A percentile compares a stretch with the other conserved stretches of the same genome.
Conservation (phyloP, 1,140 invertebrate species). For the Tetramorium alpestre region DNA sequence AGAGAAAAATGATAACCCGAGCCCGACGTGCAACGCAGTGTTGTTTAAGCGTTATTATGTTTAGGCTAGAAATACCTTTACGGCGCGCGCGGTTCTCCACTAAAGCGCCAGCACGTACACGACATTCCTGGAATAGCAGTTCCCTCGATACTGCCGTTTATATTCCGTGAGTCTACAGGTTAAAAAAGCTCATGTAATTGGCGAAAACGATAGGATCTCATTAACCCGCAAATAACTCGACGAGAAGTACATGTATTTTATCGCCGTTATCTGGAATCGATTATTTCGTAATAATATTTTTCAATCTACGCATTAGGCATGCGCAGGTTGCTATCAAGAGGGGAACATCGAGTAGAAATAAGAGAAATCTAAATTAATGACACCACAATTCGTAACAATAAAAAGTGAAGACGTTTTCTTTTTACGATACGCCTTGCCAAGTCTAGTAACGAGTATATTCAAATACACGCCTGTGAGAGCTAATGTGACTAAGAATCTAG, state of each 20-base stretch:
- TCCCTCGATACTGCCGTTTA: not conserved
- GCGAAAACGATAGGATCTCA: constrained; percentile 26
- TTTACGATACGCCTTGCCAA: not conserved
- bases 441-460: not conserved
- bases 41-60: constrained; percentile 66
- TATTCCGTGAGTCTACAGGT: constrained; percentile 3
- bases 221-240: constrained; percentile 34
- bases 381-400: not conserved
- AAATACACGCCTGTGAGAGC: not conserved
- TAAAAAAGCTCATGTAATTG: constrained; percentile 46
- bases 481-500: constrained; percentile 31
- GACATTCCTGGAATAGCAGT: constrained; percentile 52
- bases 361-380: not conserved
- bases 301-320: not conserved
- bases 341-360: not conserved
- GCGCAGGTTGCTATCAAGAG: not conserved
- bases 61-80: constrained; percentile 70
- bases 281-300: constrained; percentile 22
- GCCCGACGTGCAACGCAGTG: not conserved
- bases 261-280: constrained; percentile 30
- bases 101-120: constrained; percentile 58
- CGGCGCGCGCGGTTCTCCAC: constrained; percentile 53
- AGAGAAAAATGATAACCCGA: constrained; percentile 11
- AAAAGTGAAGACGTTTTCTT: not conserved
- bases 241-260: not conserved